A percentile compares a stretch with the other conserved stretches of the same genome.
Evolutionary conservation across 2,797 vertebrate genomes (phyloP).

Genomic region (Alca torda): DNA sequence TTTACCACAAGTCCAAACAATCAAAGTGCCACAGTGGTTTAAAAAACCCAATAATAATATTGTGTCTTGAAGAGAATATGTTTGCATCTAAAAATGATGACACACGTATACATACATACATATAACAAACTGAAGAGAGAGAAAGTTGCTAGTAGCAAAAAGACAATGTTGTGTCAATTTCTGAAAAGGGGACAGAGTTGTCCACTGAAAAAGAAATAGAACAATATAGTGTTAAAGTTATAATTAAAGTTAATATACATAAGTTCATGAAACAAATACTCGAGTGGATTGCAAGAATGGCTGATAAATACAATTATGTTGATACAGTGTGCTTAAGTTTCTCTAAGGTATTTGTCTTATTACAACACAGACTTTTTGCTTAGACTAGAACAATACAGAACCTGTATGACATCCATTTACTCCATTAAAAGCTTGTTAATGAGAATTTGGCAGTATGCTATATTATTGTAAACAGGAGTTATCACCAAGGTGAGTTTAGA

Average conservation of each 20-base stretch:
- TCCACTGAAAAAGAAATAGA: not conserved
- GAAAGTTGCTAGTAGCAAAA: not conserved
- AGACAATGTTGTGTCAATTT: not conserved
- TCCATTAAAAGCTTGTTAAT: not conserved
- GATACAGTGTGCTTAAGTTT: not conserved
- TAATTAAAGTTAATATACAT: not conserved
- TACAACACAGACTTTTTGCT: not conserved
- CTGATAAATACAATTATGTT: not conserved
- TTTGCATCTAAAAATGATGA: not conserved
- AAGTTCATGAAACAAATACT: not conserved
- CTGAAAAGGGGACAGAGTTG: not conserved
- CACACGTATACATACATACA: rapidly evolving
- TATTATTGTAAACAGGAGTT: not conserved
- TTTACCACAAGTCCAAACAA: not conserved
- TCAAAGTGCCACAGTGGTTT: not conserved
- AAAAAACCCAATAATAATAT: not conserved
- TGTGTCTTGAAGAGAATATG: not conserved
- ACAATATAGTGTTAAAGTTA: not conserved
- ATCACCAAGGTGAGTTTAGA: not conserved
- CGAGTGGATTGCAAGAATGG: not conserved
- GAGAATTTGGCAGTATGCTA: not conserved
- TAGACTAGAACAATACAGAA: not conserved
- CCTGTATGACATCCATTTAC: not conserved
- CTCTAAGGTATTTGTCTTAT: not conserved
- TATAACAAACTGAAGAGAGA: not conserved